Evolutionary conservation across 2,888 invertebrate species (phyloP).

Genomic region (Teinopalpus imperialis): DNA sequence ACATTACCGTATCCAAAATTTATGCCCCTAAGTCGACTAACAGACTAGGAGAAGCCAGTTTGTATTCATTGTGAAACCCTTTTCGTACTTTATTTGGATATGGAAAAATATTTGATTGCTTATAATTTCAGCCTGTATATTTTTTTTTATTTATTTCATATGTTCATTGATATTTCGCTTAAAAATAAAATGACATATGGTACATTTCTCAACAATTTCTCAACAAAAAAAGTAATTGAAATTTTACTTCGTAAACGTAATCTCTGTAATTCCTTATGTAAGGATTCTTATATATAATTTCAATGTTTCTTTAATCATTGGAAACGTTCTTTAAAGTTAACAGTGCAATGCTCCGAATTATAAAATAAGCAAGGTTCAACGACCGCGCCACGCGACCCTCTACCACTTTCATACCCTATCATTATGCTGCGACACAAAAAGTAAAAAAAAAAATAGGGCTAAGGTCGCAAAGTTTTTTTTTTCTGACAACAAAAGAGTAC

Average conservation of each 20-base stretch:
- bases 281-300: too few relatives aligned
- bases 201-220: too few relatives aligned
- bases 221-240: too few relatives aligned
- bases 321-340: not conserved
- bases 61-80: slow-evolving; percentile 12
- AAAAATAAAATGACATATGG: too few relatives aligned
- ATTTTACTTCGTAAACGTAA: too few relatives aligned
- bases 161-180: too few relatives aligned
- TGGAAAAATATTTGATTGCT: too few relatives aligned
- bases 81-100: too few relatives aligned
- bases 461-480: slow-evolving; percentile 58
- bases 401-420: slow-evolving; percentile 45
- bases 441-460: slow-evolving; percentile 42
- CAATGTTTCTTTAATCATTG: too few relatives aligned
- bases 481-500: slow-evolving; percentile 20
- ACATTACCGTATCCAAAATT: slow-evolving; percentile 37
- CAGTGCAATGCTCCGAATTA: slow-evolving; percentile 23
- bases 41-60: slow-evolving; percentile 35
- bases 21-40: slow-evolving; percentile 13
- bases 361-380: slow-evolving; percentile 52
- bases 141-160: too few relatives aligned
- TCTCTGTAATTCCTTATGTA: too few relatives aligned
- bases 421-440: slow-evolving; percentile 43
- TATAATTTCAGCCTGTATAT: too few relatives aligned
- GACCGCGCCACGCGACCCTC: slow-evolving; percentile 66